These are phyloP conservation scores for Melanogrammus aeglefinus DNA, from an alignment of 2,797 vertebrate species.

Conservation along the genomic window DNA sequence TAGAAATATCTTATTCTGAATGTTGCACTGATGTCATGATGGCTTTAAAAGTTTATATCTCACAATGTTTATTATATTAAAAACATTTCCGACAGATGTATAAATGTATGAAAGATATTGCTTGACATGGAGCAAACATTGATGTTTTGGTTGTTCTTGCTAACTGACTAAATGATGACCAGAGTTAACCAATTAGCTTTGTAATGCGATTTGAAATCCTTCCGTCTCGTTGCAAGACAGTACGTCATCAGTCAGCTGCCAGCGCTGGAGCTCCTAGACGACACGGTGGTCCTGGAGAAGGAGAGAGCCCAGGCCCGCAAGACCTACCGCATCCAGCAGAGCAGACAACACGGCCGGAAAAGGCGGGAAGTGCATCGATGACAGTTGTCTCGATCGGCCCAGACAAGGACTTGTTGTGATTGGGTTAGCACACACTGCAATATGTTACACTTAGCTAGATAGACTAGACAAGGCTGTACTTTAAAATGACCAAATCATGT, in stretches of 20 bases:
- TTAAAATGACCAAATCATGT: not conserved
- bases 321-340: constrained; percentile 68
- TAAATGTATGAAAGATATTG: not conserved
- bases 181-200: not conserved
- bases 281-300: constrained; percentile 72
- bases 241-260: constrained; percentile 79
- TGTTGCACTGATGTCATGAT: not conserved
- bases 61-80: not conserved
- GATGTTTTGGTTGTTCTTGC: not conserved
- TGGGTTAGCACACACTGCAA: not conserved
- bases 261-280: constrained; percentile 74
- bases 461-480: not conserved
- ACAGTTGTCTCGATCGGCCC: constrained; percentile 2
- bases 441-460: not conserved
- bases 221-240: constrained; percentile 47
- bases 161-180: not conserved
- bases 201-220: not conserved
- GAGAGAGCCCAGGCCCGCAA: constrained; percentile 69
- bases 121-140: not conserved
- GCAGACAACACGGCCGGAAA: constrained; percentile 48
- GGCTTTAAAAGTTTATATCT: not conserved
- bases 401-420: not conserved
- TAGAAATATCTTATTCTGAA: not conserved
- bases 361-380: constrained; percentile 54
- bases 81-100: no score